These are phyloP conservation scores for Bugula neritina DNA, from an alignment of 2,888 invertebrate species.

Conservation along the genomic window DNA sequence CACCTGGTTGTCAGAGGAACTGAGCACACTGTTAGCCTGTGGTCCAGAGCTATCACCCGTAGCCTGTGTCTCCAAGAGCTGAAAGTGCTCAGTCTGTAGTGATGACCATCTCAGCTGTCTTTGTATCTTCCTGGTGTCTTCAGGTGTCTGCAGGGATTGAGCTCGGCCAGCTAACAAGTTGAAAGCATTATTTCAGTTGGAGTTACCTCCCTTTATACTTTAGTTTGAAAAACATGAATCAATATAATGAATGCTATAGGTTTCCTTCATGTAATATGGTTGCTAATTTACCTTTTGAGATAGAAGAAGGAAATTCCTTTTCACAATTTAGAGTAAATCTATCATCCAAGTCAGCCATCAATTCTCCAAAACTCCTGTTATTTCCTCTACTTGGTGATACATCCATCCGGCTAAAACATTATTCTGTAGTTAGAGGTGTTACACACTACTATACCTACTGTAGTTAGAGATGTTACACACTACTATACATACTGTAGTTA, in stretches of 20 bases:
- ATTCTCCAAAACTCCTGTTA: conserved; percentile 9
- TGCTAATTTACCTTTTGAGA: too few relatives aligned
- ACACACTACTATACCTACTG: too few relatives aligned
- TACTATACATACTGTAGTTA: too few relatives aligned
- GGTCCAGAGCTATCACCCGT: neutral
- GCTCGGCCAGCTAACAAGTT: neutral
- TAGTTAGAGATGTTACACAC: too few relatives aligned
- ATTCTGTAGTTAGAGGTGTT: too few relatives aligned
- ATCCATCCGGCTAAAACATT: conserved; percentile 1
- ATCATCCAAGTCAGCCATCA: conserved; percentile 15
- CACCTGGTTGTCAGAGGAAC: neutral
- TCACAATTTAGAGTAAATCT: neutral
- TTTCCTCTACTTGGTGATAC: neutral
- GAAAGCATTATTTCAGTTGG: too few relatives aligned
- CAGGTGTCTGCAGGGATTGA: neutral
- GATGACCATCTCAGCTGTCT: neutral
- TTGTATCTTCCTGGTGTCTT: neutral
- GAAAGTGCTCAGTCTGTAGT: conserved; percentile 11
- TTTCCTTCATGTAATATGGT: too few relatives aligned
- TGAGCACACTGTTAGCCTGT: neutral
- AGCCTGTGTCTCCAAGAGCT: neutral
- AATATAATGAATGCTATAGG: too few relatives aligned
- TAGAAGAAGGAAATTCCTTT: too few relatives aligned
- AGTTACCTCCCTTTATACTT: too few relatives aligned
- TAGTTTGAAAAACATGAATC: too few relatives aligned